Conservation (phyloP, 2,113 vertebrate species). For the Glaucidium brasilianum region DNA sequence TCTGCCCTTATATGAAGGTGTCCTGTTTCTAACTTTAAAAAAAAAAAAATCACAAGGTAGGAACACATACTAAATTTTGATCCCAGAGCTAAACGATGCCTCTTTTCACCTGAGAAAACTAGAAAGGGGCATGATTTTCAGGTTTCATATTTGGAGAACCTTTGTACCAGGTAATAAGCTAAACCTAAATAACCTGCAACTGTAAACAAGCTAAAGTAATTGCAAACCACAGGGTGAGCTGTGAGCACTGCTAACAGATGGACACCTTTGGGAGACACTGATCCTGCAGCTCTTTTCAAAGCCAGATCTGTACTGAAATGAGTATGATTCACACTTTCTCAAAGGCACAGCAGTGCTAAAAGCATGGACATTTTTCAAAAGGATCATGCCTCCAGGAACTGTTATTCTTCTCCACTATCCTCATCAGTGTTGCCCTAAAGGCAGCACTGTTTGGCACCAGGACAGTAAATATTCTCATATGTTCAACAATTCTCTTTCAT, state of each 20-base stretch:
- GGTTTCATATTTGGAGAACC: not conserved
- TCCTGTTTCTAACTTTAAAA: not conserved
- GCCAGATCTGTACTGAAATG: not conserved
- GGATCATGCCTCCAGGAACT: not conserved
- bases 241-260: not conserved
- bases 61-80: not conserved
- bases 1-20: not conserved
- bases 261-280: not conserved
- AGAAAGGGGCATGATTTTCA: not conserved
- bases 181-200: not conserved
- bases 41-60: not conserved
- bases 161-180: not conserved
- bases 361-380: not conserved
- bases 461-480: not conserved
- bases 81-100: not conserved
- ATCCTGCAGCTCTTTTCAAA: slow-evolving; percentile 6
- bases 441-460: not conserved
- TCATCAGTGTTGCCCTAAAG: not conserved
- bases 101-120: not conserved
- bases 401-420: slow-evolving; percentile 6
- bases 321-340: not conserved
- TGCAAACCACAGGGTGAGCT: not conserved
- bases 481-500: not conserved
- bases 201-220: not conserved
- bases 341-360: slow-evolving; percentile 22